Conservation (phyloP, 2,113 vertebrate species). For the Capricornis sumatraensis region DNA sequence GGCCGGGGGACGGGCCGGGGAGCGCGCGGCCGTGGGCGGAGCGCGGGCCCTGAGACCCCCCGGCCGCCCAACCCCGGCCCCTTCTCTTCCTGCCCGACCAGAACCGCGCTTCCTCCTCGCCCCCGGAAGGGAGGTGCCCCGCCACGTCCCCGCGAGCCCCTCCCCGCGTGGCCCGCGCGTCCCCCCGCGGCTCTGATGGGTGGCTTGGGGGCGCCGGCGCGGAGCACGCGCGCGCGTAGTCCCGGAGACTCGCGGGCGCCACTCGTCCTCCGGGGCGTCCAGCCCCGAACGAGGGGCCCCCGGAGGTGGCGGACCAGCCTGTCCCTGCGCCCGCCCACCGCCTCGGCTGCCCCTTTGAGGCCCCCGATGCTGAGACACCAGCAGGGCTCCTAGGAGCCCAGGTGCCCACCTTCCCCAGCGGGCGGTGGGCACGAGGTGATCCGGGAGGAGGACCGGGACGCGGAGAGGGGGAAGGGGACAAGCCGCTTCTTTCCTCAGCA, state of each 20-base stretch:
- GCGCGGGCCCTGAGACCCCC: not conserved
- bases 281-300: not conserved
- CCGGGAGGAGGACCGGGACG: not conserved
- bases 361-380: not conserved
- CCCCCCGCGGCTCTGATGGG: not conserved
- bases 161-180: not conserved
- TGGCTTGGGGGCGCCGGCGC: not conserved
- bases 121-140: not conserved
- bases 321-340: not conserved
- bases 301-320: not conserved
- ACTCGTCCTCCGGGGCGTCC: not conserved
- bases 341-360: not conserved
- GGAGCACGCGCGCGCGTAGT: fast-evolving
- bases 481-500: not conserved
- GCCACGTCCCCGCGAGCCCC: not conserved
- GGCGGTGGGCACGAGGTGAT: not conserved
- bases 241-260: not conserved
- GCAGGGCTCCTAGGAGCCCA: not conserved
- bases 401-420: not conserved
- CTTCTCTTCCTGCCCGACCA: not conserved
- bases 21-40: not conserved
- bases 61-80: not conserved
- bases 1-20: not conserved
- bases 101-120: not conserved
- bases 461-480: not conserved